Base-by-base conservation (phyloP, 2,888 invertebrate genomes). In the Plagiodera versicolora region DNA sequence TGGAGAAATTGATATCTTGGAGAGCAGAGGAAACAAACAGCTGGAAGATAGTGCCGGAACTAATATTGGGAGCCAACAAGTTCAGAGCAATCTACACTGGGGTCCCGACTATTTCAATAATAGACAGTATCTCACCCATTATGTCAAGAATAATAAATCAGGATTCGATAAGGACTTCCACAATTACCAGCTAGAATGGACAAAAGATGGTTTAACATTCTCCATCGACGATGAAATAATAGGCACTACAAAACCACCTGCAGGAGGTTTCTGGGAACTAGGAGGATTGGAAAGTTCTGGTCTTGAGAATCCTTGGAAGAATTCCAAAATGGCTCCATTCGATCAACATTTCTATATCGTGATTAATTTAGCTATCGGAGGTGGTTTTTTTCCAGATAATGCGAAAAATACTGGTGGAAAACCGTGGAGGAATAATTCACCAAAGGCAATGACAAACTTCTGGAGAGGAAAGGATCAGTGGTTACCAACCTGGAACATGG, bases 1-100 rank as follows among this genome's bases (percentile, higher is more conserved):
- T 16, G 90, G 90, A 2, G 89, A 90, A 80, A 89, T 90, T 60
- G 89, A 90, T 72, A 76, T 90, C 35, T 81, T 85, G 62, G 89
- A 90, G 76, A 83, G 85, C 18, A 83, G 89, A 35, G 89, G 90
- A 52, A 88, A 88, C 74, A 79, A 80, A 24, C 76, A 83, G 16
- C 63, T 75, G 1, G 47, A 56, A 6, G 59, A 60, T 32, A 19
- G 30, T 2, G 39, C 24, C 0, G 70, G 69, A 16, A 56, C 54
- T 4, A 64, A 71, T 16, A 85, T 88, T 69, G 88, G 88, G 9
- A 80, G 81, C 2, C 83, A 87, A 69, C 83, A 84, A 73, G 81
- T 82, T 6, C 83, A 83, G 16, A 83, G 85, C 5, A 89, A 89
- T 0, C 78, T 90, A 16, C 89, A 89, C 77, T 90, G 83, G 77